These are phyloP conservation scores for Orbicella faveolata DNA, from an alignment of 64 coral and sea anemone genomes.

Conservation along the genomic window DNA sequence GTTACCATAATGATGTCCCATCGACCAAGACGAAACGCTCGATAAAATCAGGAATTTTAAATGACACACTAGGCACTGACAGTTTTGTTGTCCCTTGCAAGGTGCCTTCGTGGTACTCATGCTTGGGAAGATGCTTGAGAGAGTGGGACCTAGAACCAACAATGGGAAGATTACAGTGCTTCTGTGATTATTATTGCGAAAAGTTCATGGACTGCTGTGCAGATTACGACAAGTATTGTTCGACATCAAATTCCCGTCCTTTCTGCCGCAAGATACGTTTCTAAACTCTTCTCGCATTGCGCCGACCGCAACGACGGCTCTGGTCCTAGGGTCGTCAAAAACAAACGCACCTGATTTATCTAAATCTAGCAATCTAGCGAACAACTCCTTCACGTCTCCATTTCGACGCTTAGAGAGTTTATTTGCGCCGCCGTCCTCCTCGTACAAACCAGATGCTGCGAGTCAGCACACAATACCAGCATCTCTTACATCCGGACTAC, in stretches of 20 bases:
- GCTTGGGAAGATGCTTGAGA: not conserved
- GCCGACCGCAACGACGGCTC: not conserved
- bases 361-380: not conserved
- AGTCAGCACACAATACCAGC: not conserved
- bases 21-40: too few relatives aligned
- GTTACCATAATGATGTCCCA: too few relatives aligned
- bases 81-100: not conserved
- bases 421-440: not conserved
- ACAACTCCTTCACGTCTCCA: not conserved
- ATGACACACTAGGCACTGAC: too few relatives aligned
- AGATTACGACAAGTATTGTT: slow-evolving; percentile 22
- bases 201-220: slow-evolving; percentile 32
- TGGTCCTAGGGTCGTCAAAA: not conserved
- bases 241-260: not conserved
- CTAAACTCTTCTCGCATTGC: not conserved
- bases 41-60: too few relatives aligned
- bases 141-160: not conserved
- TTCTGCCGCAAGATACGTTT: not conserved
- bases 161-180: not conserved
- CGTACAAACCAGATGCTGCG: not conserved
- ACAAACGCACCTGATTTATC: not conserved
- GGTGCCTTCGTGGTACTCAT: not conserved
- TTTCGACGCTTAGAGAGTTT: not conserved
- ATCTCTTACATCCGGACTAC: not conserved
- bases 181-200: slow-evolving; percentile 40